phyloP scores from a whole-genome alignment of 2,888 invertebrate species.

The Elysia crispata region DNA sequence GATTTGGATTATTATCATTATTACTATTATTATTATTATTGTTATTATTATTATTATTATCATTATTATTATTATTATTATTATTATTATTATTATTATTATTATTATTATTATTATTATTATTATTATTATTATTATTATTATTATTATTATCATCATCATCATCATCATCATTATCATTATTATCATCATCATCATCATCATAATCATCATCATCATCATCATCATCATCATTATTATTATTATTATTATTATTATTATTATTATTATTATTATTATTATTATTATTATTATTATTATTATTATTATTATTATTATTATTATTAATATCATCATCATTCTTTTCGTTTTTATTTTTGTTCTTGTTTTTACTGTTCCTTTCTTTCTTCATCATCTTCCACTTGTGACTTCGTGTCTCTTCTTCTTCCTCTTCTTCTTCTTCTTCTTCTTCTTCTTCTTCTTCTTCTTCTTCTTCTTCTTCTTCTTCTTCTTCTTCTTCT shows the following conservation, averaged over 20 bases:
- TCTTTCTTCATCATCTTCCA: not conserved
- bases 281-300: too few relatives aligned
- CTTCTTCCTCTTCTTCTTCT: conserved; percentile 2
- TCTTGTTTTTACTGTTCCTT: too few relatives aligned
- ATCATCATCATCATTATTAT: not conserved
- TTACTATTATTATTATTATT: conserved; percentile 10
- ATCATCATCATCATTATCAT: not conserved
- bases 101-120: not conserved
- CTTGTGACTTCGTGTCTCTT: not conserved
- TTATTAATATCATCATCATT: too few relatives aligned
- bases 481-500: too few relatives aligned
- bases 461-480: too few relatives aligned
- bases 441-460: conserved; percentile 29
- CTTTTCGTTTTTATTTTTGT: too few relatives aligned
- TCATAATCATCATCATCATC: too few relatives aligned
- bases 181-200: not conserved
- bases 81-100: not conserved
- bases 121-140: conserved; percentile 11
- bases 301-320: too few relatives aligned
- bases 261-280: not conserved
- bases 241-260: not conserved
- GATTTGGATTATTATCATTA: conserved; percentile 1
- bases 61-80: conserved; percentile 3
- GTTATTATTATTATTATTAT: not conserved
- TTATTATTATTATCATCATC: not conserved